These are phyloP conservation scores for Caenorhabditis afra DNA, from an alignment of 2,888 invertebrate genomes.

Conservation along the genomic window DNA sequence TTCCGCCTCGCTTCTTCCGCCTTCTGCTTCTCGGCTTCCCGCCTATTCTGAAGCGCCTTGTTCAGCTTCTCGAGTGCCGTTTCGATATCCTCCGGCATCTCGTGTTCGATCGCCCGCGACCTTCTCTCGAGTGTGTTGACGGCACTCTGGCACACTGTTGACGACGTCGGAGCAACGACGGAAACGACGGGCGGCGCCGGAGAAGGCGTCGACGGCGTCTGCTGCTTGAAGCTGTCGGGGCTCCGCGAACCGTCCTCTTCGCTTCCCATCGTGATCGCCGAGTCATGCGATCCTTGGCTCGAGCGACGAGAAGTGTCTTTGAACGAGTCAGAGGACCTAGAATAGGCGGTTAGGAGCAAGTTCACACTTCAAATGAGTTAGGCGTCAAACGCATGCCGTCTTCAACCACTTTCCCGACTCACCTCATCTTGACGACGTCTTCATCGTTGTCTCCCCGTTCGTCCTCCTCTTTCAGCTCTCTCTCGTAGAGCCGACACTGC, in stretches of 20 bases:
- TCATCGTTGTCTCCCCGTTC: conserved; percentile 73
- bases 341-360: conserved; percentile 19
- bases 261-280: conserved; percentile 61
- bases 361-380: conserved; percentile 19
- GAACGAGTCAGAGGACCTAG: conserved; percentile 42
- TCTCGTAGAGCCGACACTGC: conserved; percentile 79
- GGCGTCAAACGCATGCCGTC: conserved; percentile 2
- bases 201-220: conserved; percentile 37
- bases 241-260: conserved; percentile 46
- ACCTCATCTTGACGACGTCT: conserved; percentile 70
- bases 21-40: conserved; percentile 51
- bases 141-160: conserved; percentile 2
- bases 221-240: conserved; percentile 51
- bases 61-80: conserved; percentile 59
- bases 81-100: conserved; percentile 63
- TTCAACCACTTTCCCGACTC: conserved; percentile 13
- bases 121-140: conserved; percentile 31
- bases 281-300: conserved; percentile 60
- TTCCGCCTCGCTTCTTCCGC: conserved; percentile 46
- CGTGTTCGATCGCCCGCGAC: conserved; percentile 44
- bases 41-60: conserved; percentile 37
- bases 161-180: background rate
- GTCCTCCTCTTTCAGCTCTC: conserved; percentile 77
- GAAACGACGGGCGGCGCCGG: conserved; percentile 28
- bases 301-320: conserved; percentile 51